These are phyloP conservation scores for Geotrypetes seraphini DNA, from an alignment of 2,797 vertebrate species.

Conservation along the genomic window DNA sequence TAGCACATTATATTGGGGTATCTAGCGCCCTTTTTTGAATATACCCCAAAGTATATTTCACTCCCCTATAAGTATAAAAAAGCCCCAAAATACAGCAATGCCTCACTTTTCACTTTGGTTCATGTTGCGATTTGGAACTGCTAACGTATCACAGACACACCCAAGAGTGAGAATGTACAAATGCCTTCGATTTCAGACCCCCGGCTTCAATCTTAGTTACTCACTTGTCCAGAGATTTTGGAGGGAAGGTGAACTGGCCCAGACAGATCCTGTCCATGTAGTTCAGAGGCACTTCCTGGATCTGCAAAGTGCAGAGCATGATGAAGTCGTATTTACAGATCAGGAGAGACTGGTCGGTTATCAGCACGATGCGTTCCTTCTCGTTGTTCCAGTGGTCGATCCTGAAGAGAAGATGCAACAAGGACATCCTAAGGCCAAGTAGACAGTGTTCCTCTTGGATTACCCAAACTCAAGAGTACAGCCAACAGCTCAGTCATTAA, in stretches of 20 bases:
- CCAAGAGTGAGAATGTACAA: too few species aligned
- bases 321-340: constrained; percentile 75
- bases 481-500: too few species aligned
- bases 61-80: too few species aligned
- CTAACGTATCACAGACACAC: too few species aligned
- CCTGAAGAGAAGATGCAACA: constrained; percentile 23
- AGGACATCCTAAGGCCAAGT: not conserved
- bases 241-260: constrained; percentile 61
- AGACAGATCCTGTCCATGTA: constrained; percentile 47
- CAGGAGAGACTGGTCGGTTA: constrained; percentile 56
- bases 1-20: too few species aligned
- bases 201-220: constrained; percentile 9
- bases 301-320: constrained; percentile 60
- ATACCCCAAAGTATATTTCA: too few species aligned
- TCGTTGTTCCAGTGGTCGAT: constrained; percentile 81
- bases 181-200: too few species aligned
- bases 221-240: constrained; percentile 61
- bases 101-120: too few species aligned
- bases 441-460: not conserved
- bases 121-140: too few species aligned
- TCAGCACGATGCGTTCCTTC: constrained; percentile 56
- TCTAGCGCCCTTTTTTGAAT: too few species aligned
- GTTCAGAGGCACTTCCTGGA: constrained; percentile 55
- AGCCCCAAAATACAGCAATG: too few species aligned
- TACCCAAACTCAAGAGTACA: too few species aligned